phyloP scores from a whole-genome alignment of 2,888 invertebrate genomes.

The Rapana venosa region DNA sequence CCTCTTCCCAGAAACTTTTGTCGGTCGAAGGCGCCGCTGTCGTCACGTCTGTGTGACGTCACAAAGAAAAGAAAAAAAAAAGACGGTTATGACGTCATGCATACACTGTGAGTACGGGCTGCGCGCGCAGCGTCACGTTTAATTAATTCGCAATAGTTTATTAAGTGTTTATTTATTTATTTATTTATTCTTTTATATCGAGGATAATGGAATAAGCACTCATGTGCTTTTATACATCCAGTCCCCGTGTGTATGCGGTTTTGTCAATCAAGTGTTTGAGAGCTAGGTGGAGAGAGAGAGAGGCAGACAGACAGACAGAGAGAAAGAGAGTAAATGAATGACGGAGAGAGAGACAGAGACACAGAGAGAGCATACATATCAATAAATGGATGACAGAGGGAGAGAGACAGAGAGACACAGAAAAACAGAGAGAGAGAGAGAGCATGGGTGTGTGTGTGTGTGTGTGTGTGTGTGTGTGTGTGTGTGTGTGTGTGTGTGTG shows the following conservation, averaged over 20 bases:
- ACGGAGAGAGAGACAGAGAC: background rate
- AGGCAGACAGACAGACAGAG: background rate
- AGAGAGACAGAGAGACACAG: background rate
- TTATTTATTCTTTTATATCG: no score
- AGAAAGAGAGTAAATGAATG: background rate
- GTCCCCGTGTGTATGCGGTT: no score
- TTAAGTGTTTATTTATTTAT: no score
- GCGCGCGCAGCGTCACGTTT: no score
- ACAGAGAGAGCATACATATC: background rate
- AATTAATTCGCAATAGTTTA: background rate
- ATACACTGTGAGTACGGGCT: background rate
- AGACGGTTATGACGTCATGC: background rate
- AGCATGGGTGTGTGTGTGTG: background rate
- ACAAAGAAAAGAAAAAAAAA: background rate
- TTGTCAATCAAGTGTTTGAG: no score
- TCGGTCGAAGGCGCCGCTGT: background rate
- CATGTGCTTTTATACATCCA: no score
- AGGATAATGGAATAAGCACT: no score
- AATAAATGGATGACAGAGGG: background rate
- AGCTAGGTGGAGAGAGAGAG: background rate
- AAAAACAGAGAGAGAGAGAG: background rate
- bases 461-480: constrained; percentile 19
- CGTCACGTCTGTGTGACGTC: constrained; percentile 19
- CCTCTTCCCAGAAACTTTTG: constrained; percentile 41
- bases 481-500: constrained; percentile 21